Percentiles rank a stretch among this genome's conserved stretches.
phyloP scores from a whole-genome alignment of 2,113 vertebrate genomes.

The Zosterops lateralis region DNA sequence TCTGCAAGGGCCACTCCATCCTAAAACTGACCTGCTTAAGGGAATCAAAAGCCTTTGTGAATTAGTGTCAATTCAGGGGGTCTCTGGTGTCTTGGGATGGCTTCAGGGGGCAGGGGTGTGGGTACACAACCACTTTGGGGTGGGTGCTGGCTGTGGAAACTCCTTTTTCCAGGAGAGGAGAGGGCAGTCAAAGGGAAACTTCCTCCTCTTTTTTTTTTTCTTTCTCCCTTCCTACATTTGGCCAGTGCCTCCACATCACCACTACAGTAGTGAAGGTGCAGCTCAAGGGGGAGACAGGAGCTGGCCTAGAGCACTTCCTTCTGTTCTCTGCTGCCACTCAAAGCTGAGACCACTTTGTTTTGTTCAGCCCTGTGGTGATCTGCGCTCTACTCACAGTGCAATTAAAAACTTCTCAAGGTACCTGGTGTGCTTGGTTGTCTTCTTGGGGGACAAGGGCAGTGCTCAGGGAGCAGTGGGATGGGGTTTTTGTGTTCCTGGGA shows the following conservation, averaged over 20 bases:
- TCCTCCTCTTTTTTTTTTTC: neutral
- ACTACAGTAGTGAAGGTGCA: neutral
- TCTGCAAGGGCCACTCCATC: neutral
- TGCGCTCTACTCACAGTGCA: constrained; percentile 5
- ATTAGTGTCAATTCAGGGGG: neutral
- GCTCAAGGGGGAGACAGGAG: neutral
- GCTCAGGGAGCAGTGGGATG: neutral
- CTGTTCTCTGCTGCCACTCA: neutral
- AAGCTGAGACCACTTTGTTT: neutral
- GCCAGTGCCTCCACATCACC: neutral
- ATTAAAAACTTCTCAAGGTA: constrained; percentile 46
- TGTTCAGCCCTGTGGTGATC: neutral
- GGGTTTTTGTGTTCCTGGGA: accelerated
- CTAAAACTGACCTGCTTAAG: neutral
- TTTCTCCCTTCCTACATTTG: neutral
- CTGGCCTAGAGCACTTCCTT: neutral
- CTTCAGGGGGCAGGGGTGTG: neutral
- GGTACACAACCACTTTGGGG: neutral
- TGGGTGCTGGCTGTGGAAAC: neutral
- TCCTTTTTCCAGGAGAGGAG: neutral
- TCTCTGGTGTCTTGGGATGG: neutral
- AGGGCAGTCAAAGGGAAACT: neutral
- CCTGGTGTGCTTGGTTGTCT: neutral
- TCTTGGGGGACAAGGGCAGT: neutral
- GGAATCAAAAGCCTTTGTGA: neutral